A percentile compares a stretch with the other conserved stretches of the same genome.
phyloP scores from a whole-genome alignment of 2,113 vertebrate species.

The Pygoscelis adeliae region DNA sequence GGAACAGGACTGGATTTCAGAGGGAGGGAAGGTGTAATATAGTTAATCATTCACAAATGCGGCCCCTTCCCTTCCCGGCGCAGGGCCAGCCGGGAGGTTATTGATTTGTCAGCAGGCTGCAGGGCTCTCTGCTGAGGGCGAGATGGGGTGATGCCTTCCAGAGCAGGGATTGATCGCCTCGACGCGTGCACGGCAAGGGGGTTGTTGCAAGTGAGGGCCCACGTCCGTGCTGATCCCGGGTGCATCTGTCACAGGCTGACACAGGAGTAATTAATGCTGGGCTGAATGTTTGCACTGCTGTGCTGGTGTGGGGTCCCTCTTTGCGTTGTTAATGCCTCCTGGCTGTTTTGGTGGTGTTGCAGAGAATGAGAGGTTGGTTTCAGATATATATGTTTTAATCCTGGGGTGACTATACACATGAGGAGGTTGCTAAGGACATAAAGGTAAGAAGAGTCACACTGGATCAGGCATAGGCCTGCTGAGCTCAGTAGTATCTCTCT shows the following conservation, averaged over 20 bases:
- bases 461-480: neutral
- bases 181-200: accelerated
- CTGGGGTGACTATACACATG: neutral
- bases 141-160: neutral
- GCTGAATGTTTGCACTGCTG: accelerated
- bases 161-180: neutral
- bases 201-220: neutral
- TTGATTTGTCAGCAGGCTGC: neutral
- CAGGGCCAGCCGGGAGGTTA: accelerated
- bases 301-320: neutral
- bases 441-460: neutral
- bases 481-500: neutral
- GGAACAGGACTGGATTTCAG: neutral
- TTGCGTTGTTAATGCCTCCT: neutral
- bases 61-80: accelerated
- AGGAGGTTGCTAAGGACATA: neutral
- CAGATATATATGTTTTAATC: neutral
- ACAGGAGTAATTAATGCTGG: neutral
- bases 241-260: neutral
- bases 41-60: neutral
- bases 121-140: neutral
- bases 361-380: neutral
- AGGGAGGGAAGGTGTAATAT: neutral
- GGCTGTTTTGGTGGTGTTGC: no score
- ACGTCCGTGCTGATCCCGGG: accelerated